Base-by-base conservation (phyloP, 2,888 invertebrate genomes). In the Iselma pallidipennis region DNA sequence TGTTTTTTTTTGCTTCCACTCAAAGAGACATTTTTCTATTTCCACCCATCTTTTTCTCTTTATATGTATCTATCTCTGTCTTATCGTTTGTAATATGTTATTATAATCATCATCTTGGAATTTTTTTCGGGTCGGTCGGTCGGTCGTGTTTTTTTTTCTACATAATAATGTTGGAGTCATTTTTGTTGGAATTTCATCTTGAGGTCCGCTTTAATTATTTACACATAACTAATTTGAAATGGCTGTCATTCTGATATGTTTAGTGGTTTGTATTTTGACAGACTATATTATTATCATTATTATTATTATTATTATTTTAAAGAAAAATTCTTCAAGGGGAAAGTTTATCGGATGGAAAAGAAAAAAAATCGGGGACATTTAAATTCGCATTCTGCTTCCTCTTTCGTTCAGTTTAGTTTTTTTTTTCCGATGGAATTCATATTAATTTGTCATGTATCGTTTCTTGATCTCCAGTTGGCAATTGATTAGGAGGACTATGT, bases 151-250 rank as follows among this genome's bases (percentile, higher is more conserved):
- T n/a, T n/a, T n/a, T n/a, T n/a, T 19, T 37, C 37, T 37, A 9
- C 19, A 19, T 37, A 4, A 14, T 16, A 37, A 37, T 16, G 37
- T 9, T 37, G 7, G 2, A 37, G 16, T 37, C 37, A 19, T 37
- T 37, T 37, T 37, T 37, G 37, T 37, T 37, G 37, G 37, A 37
- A 37, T 19, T 37, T 37, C 37, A 37, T 37, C 16, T 37, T 16
- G 7, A 14, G n/a, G 14, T 33, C n/a, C 14, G 25, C 9, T 16
- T 54, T 28, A 52, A 57, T 57, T 57, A 57, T 57, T 57, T 57
- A 57, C 57, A 60, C 51, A 55, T 55, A 60, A 37, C 51, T 25
- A 55, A 59, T 55, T 59, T 50, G 55, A 55, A 45, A 25, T 31
- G 59, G 37, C 31, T 50, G 59, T 59, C 54, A 31, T 54, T 52